These are phyloP conservation scores for Callyntrura sp. DNA, from an alignment of 2,888 invertebrate genomes.

Conservation along the genomic window DNA sequence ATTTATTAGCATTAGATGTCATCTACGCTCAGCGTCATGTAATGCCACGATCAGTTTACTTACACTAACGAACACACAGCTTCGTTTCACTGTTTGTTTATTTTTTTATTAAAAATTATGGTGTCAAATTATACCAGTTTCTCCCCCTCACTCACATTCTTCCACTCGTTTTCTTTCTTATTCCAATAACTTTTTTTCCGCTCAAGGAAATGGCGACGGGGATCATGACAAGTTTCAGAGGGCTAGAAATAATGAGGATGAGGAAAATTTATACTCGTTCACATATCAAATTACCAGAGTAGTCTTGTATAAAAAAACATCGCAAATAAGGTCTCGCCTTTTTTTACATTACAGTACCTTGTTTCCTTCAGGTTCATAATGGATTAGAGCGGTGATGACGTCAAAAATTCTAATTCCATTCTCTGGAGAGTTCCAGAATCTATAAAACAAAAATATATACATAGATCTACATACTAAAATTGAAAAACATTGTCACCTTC, in stretches of 20 bases:
- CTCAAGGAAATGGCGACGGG: slow-evolving; percentile 19
- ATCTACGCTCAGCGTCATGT: slow-evolving; percentile 15
- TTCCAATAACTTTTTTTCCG: slow-evolving; percentile 7
- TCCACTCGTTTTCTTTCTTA: background rate
- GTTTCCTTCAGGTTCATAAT: background rate
- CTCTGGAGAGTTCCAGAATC: slow-evolving; percentile 3
- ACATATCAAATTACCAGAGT: slow-evolving; percentile 12
- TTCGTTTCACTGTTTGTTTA: background rate
- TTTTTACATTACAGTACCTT: background rate
- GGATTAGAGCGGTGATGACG: background rate
- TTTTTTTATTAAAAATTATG: background rate
- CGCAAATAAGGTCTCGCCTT: slow-evolving; percentile 40
- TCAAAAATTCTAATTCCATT: background rate
- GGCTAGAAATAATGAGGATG: slow-evolving; percentile 10
- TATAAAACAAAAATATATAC: background rate
- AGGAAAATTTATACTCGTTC: background rate
- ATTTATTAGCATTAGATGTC: background rate
- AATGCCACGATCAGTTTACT: slow-evolving; percentile 7
- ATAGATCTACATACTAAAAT: background rate
- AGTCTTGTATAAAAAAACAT: background rate
- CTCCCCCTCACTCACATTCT: background rate
- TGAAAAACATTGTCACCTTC: too few species aligned
- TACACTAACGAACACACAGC: slow-evolving; percentile 1
- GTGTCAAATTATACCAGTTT: too few species aligned
- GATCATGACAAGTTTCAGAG: slow-evolving; percentile 26